Base-by-base conservation (phyloP, 2,797 vertebrate species). In the Parauchenoglanis ngamensis region DNA sequence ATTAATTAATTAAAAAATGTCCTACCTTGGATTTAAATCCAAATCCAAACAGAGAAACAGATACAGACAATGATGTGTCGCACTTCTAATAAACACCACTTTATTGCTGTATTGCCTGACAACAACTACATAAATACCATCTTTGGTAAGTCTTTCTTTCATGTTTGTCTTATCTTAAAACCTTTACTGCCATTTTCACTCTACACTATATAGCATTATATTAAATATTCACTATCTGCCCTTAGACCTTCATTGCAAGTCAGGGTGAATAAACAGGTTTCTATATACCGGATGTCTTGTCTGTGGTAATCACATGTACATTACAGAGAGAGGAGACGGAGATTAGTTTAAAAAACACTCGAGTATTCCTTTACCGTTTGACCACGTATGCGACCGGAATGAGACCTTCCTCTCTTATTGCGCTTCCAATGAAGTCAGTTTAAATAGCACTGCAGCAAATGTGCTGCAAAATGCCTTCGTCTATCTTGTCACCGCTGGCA, bases 401-500 rank as follows among this genome's bases (percentile, higher is more conserved):
- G 25, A 81, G 57, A 81, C 40, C 40, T 65, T 80, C n/a, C 28
- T 10, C n/a, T 15, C 12, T 78, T 78, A 78, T 78, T 78, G 76
- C 28, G 2, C 28, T 40, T 23, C 79, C 40, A 19, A 17, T 61
- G 21, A 25, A 49, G 25, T 52, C 61, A 21, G 25, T 46, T 44
- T 80, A 12, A 63, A 81, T 44, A 63, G 57, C 78, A 63, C 21
- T 63, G 78, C 57, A 63, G 57, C 57, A 61, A 80, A 80, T 61
- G 21, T 13, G 56, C 78, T 19, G 59, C 23, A 2, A 49, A 82
- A 89, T 57, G 83, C 79, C 76, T 77, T 67, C 23, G 59, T 70
- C 67, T 63, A 54, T 89, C 87, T 79, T 15, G 49, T 87, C 83
- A 88, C 85, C 49, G 63, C 65, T 84, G 87, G 87, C 75, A 77